Evolutionary conservation across 2,113 vertebrate species (phyloP).

Genomic region (Lutjanus erythropterus): DNA sequence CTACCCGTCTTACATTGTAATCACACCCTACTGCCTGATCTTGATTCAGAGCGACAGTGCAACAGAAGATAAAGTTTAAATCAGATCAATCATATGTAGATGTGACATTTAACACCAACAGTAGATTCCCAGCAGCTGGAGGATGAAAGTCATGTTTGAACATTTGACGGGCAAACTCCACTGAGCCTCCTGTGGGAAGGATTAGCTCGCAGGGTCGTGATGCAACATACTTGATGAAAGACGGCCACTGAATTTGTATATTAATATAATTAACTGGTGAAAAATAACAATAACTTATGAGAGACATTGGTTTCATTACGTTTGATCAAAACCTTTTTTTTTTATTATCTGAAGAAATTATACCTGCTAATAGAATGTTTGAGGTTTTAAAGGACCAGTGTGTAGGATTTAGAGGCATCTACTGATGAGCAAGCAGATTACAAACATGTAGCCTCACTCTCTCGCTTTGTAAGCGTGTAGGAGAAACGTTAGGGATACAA

Average conservation of each 20-base stretch:
- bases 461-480: too few species aligned
- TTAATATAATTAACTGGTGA: conserved; percentile 19
- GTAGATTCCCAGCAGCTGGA: conserved; percentile 71
- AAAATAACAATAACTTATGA: conserved; percentile 28
- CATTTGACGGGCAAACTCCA: conserved; percentile 70
- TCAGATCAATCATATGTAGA: conserved; percentile 85
- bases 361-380: not conserved
- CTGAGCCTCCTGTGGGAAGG: conserved; percentile 48
- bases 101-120: conserved; percentile 84
- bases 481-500: too few species aligned
- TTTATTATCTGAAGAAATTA: not conserved
- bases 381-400: not conserved
- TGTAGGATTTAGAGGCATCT: too few species aligned
- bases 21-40: conserved; percentile 64
- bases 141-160: conserved; percentile 83
- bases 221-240: conserved; percentile 36
- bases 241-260: not conserved
- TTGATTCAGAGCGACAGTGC: conserved; percentile 68
- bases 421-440: too few species aligned
- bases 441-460: too few species aligned
- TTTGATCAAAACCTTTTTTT: not conserved
- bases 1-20: conserved; percentile 51
- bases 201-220: conserved; percentile 33
- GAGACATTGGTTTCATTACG: not conserved
- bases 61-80: conserved; percentile 76